Evolutionary conservation across 2,113 vertebrate genomes (phyloP), one percentile per base, ranked within the genome.

Genomic region (Struthidea cinerea): DNA sequence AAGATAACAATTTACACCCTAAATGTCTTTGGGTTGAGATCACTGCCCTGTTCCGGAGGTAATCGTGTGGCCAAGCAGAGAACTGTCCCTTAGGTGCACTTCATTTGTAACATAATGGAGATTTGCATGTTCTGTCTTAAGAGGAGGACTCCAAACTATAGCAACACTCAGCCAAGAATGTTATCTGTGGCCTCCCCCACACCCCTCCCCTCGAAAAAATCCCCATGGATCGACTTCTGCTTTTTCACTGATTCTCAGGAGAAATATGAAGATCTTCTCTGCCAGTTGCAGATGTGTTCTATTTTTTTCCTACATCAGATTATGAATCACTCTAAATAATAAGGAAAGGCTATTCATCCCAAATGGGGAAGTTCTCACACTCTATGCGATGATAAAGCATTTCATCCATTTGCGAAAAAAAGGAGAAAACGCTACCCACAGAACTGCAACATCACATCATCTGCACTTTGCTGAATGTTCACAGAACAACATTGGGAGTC

Each of bases 291-390:
- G 95, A 94, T 91, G 93, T 67, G 88, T 94, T 93, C 94, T 94
- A 93, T 87, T 93, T 93, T 84, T 86, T 37, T 84, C 93, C 84
- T 91, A 64, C 55, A 95, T 90, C 75, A 92, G 65, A 93, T 92
- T 82, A 82, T 96, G 97, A 98, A 97, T 98, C 96, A 97, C 83
- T 92, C 96, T 93, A 97, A 96, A 97, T 96, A 97, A 95, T 82
- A 96, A 92, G 96, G 94, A 92, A 89, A 97, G 94, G 91, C 85
- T 96, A 97, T 97, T 98, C 97, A 97, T 97, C 71, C 85, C 89
- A 93, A 95, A 94, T 84, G 92, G 93, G 87, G 57, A 90, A 79
- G 50, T 97, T 95, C 97, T 97, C 93, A 74, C 75, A 91, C 30
- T 88, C 83, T 60, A 13, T 52, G 27, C 56, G 93, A 96, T 95